These are phyloP conservation scores for Gibbula magus DNA, from an alignment of 2,888 invertebrate species.

Conservation along the genomic window DNA sequence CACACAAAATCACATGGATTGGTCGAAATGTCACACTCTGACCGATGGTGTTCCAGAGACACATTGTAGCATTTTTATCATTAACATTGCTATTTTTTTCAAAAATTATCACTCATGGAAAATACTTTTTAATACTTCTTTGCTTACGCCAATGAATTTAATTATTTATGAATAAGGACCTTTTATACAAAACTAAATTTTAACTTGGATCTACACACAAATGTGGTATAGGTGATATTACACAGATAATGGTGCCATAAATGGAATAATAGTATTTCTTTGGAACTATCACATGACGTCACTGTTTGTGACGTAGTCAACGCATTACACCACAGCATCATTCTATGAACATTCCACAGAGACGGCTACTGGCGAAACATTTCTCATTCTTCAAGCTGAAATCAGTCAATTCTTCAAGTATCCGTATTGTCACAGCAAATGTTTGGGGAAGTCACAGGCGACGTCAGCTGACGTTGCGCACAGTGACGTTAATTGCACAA, in stretches of 20 bases:
- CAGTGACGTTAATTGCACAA: no score
- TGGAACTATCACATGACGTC: background rate
- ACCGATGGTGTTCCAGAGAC: background rate
- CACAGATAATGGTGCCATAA: background rate
- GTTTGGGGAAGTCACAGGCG: no score
- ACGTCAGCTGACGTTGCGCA: no score
- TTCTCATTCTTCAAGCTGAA: background rate
- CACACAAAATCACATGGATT: background rate
- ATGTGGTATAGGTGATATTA: background rate
- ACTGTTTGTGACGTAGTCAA: background rate
- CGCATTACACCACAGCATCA: background rate
- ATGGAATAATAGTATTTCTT: background rate
- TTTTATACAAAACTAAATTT: background rate
- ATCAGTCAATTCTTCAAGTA: no score
- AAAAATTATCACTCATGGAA: slow-evolving; percentile 8
- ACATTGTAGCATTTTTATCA: background rate
- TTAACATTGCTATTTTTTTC: background rate
- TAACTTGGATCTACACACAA: background rate
- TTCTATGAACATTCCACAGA: background rate
- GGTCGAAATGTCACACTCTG: background rate
- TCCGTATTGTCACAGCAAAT: no score
- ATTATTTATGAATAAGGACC: background rate
- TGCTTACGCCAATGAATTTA: background rate
- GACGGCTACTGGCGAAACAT: background rate
- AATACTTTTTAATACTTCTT: background rate